phyloP scores from a whole-genome alignment of 2,797 vertebrate genomes.

The Tokudaia muenninki region DNA sequence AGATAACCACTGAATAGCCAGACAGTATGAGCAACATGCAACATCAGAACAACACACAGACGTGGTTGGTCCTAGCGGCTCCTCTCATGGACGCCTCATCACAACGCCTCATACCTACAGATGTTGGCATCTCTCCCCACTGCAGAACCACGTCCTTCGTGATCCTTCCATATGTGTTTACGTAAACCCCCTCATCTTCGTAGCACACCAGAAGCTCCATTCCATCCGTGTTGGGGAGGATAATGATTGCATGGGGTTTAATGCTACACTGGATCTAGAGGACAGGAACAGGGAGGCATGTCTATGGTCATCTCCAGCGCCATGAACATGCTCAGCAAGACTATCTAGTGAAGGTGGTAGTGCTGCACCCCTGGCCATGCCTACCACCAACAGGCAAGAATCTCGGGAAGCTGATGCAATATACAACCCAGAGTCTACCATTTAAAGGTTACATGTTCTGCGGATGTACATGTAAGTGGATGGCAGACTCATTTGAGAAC shows the following conservation, averaged over 20 bases:
- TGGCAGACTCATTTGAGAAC: neutral
- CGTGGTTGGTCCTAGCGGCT: neutral
- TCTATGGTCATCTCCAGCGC: neutral
- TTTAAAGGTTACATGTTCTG: neutral
- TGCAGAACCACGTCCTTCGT: constrained; percentile 96
- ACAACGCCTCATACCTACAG: constrained; percentile 92
- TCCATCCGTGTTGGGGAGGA: constrained; percentile 94
- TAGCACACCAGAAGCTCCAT: constrained; percentile 95
- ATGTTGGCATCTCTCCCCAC: constrained; percentile 99
- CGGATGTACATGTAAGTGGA: neutral
- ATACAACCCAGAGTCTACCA: neutral
- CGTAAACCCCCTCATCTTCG: constrained; percentile 95
- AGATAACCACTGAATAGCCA: neutral
- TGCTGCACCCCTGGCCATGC: neutral
- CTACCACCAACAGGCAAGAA: neutral
- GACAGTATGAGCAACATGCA: neutral
- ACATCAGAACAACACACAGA: neutral
- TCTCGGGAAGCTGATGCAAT: neutral
- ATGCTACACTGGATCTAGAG: constrained; percentile 94
- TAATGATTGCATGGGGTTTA: constrained; percentile 95
- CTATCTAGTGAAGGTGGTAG: neutral
- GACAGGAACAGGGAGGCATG: neutral
- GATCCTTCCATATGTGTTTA: constrained; percentile 95
- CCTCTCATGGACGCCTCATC: neutral
- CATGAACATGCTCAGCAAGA: neutral